Percentiles rank a stretch among this genome's conserved stretches.
These are phyloP conservation scores for Epinephelus moara DNA, from an alignment of 2,113 vertebrate genomes.

Conservation along the genomic window DNA sequence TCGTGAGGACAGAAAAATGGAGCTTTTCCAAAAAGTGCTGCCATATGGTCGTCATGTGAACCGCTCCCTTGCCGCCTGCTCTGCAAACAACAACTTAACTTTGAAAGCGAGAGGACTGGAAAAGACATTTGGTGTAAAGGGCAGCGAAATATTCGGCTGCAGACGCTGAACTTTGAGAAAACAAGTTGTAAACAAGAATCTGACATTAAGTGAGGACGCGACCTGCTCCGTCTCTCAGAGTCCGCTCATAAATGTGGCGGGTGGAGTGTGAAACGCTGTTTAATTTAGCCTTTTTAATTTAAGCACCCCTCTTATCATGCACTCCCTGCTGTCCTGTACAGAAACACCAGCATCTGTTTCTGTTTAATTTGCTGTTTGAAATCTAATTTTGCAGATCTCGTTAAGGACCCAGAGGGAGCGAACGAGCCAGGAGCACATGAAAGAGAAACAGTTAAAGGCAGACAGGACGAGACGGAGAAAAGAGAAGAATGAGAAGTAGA, in stretches of 20 bases:
- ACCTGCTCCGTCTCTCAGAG: not conserved
- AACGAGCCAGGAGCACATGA: constrained; percentile 5
- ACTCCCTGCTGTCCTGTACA: constrained; percentile 50
- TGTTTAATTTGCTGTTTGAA: constrained; percentile 68
- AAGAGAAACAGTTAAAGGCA: constrained; percentile 19
- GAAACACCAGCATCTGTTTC: constrained; percentile 58
- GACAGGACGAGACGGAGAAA: not conserved
- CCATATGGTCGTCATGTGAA: constrained; percentile 27
- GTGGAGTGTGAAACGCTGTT: not conserved
- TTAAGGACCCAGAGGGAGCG: constrained; percentile 39
- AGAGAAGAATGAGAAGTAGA: not conserved
- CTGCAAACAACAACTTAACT: constrained; percentile 30
- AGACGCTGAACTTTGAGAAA: not conserved
- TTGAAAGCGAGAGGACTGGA: not conserved
- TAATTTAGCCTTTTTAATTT: constrained; percentile 19
- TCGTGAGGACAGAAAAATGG: not conserved
- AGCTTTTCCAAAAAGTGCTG: not conserved
- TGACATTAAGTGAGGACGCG: not conserved
- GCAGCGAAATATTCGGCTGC: not conserved
- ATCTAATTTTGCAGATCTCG: constrained; percentile 67
- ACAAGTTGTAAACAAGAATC: not conserved
- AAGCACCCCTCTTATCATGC: constrained; percentile 36
- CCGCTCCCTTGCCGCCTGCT: not conserved
- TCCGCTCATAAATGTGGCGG: constrained; percentile 5
- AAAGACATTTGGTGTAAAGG: not conserved